Conservation (phyloP, 2,888 invertebrate species). For the Flabesymbios commensalis region DNA sequence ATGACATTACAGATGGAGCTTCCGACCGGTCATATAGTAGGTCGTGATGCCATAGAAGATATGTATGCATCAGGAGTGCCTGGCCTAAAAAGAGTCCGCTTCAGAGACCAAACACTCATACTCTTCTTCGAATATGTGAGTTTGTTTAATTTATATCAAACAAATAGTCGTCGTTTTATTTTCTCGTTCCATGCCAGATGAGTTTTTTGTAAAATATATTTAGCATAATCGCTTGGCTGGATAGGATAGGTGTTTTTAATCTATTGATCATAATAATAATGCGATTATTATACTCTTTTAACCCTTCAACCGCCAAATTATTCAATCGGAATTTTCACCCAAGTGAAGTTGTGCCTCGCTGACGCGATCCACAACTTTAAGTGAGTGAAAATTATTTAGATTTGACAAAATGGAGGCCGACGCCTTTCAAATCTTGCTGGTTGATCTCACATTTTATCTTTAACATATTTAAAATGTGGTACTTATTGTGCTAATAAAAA, state of each 20-base stretch:
- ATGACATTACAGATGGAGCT: slow-evolving; percentile 54
- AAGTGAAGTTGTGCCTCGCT: no score
- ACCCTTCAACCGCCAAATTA: no score
- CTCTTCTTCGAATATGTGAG: slow-evolving; percentile 93
- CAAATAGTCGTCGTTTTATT: background rate
- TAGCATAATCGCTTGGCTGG: background rate
- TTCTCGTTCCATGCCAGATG: background rate
- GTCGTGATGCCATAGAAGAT: slow-evolving; percentile 79
- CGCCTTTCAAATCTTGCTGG: no score
- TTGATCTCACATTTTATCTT: no score
- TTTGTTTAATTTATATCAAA: slow-evolving; percentile 40
- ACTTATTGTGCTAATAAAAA: no score
- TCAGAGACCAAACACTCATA: slow-evolving; percentile 78
- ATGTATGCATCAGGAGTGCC: slow-evolving; percentile 82
- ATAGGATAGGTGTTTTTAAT: no score
- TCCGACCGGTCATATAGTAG: slow-evolving; percentile 55
- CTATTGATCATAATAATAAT: background rate
- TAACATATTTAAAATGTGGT: no score
- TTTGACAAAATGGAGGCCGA: no score
- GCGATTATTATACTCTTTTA: no score
- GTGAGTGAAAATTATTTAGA: no score
- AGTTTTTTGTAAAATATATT: background rate
- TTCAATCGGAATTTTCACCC: no score
- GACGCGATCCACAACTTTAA: no score
- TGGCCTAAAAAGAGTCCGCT: slow-evolving; percentile 83